These are phyloP conservation scores for rabbit (Oryctolagus cuniculus) DNA, from an alignment of 2,113 vertebrate genomes.

Conservation along the genomic window DNA sequence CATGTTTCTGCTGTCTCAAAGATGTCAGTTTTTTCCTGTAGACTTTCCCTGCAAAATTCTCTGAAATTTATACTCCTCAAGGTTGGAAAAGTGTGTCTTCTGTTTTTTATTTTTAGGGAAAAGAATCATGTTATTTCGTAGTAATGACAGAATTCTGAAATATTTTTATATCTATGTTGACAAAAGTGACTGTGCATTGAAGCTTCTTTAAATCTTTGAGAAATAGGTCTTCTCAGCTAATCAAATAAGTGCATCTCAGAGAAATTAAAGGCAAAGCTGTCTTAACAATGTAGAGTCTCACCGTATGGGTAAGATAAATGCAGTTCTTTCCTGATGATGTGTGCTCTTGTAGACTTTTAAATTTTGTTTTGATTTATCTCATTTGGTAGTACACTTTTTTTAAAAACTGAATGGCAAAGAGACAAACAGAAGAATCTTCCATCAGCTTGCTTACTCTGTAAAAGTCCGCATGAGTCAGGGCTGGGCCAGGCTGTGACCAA, in stretches of 20 bases:
- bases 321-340: neutral
- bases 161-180: neutral
- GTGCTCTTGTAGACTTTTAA: neutral
- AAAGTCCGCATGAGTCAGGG: too few species aligned
- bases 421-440: too few species aligned
- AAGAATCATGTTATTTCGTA: neutral
- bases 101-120: neutral
- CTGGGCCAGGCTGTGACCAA: too few species aligned
- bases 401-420: too few species aligned
- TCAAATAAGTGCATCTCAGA: neutral
- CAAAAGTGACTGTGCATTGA: neutral
- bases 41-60: neutral
- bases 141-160: neutral
- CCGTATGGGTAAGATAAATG: neutral
- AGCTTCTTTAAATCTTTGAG: neutral
- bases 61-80: neutral
- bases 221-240: neutral
- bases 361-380: neutral
- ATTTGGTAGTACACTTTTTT: neutral
- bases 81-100: neutral
- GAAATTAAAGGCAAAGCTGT: neutral
- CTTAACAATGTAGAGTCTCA: conserved; percentile 19
- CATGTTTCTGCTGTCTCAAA: conserved; percentile 59
- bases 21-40: neutral
- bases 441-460: too few species aligned